Conservation (phyloP, 2,113 vertebrate species). For the Cyprinodon brontotheroides region DNA sequence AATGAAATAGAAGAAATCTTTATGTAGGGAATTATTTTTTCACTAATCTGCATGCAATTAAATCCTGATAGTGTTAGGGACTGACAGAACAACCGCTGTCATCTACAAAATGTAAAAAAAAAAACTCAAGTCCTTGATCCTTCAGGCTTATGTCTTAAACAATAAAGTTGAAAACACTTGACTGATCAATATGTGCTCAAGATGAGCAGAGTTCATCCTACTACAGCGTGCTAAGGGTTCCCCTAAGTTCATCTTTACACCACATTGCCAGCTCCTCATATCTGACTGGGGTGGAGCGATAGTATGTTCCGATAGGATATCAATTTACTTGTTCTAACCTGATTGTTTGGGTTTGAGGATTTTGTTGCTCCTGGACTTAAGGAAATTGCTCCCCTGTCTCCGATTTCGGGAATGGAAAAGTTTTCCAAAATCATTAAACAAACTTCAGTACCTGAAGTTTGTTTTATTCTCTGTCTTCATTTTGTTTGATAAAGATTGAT, state of each 20-base stretch:
- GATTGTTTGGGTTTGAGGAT: constrained; percentile 73
- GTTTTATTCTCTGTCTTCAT: constrained; percentile 23
- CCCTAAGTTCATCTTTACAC: constrained; percentile 44
- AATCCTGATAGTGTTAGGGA: not conserved
- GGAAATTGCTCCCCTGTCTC: constrained; percentile 67
- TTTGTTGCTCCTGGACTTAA: constrained; percentile 52
- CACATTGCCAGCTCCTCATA: constrained; percentile 28
- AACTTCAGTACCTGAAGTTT: constrained; percentile 21
- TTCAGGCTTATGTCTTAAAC: no score
- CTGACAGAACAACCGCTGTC: not conserved
- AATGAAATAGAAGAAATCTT: no score
- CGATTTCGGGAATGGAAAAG: constrained; percentile 61
- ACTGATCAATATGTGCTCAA: not conserved
- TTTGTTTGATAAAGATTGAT: constrained; percentile 32
- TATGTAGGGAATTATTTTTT: no score
- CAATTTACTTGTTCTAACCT: constrained; percentile 69
- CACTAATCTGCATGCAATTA: no score
- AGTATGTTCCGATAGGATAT: constrained; percentile 43
- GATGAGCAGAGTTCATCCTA: not conserved
- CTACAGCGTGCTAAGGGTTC: constrained; percentile 3
- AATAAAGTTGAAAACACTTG: no score
- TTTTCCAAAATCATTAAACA: constrained; percentile 61
- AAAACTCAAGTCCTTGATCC: no score
- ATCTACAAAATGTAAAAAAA: not conserved
- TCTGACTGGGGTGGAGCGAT: constrained; percentile 49